These are phyloP conservation scores for Lithobates pipiens DNA, from an alignment of 2,797 vertebrate genomes.

Conservation along the genomic window DNA sequence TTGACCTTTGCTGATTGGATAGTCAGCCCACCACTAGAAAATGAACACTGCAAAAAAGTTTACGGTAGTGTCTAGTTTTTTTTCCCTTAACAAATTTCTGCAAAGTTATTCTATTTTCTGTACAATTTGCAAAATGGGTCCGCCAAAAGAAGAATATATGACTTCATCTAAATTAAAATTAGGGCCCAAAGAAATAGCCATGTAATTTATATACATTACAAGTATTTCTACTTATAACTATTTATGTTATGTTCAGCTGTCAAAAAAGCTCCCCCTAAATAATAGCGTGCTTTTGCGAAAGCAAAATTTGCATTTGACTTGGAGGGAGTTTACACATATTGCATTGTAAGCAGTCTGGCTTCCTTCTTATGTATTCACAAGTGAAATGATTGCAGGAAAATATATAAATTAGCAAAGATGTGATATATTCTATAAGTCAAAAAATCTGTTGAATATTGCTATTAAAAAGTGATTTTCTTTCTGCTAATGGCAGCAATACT, in stretches of 20 bases:
- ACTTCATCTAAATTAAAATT: slow-evolving; percentile 60
- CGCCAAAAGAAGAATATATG: slow-evolving; percentile 54
- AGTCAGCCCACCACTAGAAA: background rate
- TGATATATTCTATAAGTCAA: slow-evolving; percentile 19
- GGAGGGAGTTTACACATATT: slow-evolving; percentile 51
- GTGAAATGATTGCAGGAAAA: slow-evolving; percentile 47
- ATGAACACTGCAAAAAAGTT: background rate
- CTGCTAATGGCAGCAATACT: slow-evolving; percentile 12
- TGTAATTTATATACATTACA: slow-evolving; percentile 60
- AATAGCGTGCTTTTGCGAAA: slow-evolving; percentile 51
- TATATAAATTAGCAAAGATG: slow-evolving; percentile 40
- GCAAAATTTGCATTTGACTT: slow-evolving; percentile 60
- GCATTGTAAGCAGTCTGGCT: slow-evolving; percentile 48
- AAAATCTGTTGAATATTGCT: slow-evolving; percentile 10
- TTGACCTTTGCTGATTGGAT: background rate
- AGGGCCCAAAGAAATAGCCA: slow-evolving; percentile 47
- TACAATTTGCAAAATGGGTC: slow-evolving; percentile 29
- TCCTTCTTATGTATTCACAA: slow-evolving; percentile 47
- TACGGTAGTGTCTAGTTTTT: background rate
- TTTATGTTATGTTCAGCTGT: slow-evolving; percentile 57
- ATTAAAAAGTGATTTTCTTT: background rate
- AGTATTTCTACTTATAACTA: slow-evolving; percentile 56
- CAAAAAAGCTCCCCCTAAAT: slow-evolving; percentile 52
- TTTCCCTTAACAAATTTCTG: background rate
- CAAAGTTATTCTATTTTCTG: slow-evolving; percentile 29